Base-by-base conservation (phyloP, 2,888 invertebrate species). In the Entomobrya proxima region DNA sequence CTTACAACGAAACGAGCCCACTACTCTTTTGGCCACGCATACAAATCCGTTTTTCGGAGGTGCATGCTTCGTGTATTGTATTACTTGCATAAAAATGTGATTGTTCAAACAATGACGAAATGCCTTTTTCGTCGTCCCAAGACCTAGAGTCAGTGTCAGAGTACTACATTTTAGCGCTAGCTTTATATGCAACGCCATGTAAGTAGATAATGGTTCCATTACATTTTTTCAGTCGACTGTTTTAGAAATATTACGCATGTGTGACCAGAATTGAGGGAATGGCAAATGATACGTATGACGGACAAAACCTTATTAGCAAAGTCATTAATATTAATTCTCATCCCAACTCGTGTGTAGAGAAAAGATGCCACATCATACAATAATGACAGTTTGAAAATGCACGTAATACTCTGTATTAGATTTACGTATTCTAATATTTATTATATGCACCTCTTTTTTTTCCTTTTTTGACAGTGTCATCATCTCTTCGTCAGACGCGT, bases 261-360 rank as follows among this genome's bases (percentile, higher is more conserved):
- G 55, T 55, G 75, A 55, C 75, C 58, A 58, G 58, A 76, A 74
- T 47, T 18, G 74, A 67, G 24, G 50, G 40, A 27, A 44, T 37
- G 35, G 7, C 21, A 40, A 24, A 64, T 61, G 44, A 78, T 50
- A 80, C 67, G 11, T 37, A 64, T 37, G 1, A 24, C 37, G 37
- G 24, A 30, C 24, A 72, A 21, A 58, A 55, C 24, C 58, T 61
- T 77, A 79, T 85, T 85, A 80, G 80, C 80, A 27, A 76, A 75
- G 76, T 85, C 80, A 80, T 85, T 80, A 80, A 80, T 85, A 85
- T 85, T 85, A 85, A 80, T 85, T 85, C 80, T 18, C 80, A 80
- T 78, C n/a, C n/a, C n/a, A n/a, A n/a, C 67, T 76, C 85, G 35
- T 78, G 50, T 52, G 18, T 61, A 21, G 13, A 30, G 61, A 52